Conservation (phyloP, 2,797 vertebrate genomes). For the Lutjanus campechanus region DNA sequence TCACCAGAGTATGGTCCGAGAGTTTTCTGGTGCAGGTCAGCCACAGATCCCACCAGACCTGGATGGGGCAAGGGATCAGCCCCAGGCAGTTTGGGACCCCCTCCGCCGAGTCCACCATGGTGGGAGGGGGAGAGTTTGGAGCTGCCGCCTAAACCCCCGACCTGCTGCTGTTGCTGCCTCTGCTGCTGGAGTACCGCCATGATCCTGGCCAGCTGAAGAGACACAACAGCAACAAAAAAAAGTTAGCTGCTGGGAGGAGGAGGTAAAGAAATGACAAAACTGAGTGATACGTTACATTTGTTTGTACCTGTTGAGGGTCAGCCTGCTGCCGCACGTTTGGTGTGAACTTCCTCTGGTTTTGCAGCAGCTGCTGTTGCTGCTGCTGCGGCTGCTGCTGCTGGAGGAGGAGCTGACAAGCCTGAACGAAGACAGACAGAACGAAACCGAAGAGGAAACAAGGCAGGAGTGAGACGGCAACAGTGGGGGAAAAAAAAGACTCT, state of each 20-base stretch:
- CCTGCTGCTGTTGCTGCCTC: conserved; percentile 86
- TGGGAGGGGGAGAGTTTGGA: conserved; percentile 98
- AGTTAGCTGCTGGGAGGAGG: background rate
- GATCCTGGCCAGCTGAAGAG: conserved; percentile 91
- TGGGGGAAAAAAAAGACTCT: background rate
- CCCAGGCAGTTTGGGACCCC: conserved; percentile 91
- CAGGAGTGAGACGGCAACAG: background rate
- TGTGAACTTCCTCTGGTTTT: conserved; percentile 98
- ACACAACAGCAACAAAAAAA: background rate
- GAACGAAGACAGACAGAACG: conserved; percentile 29
- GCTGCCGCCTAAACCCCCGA: conserved; percentile 82
- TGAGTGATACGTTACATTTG: background rate
- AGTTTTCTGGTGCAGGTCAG: conserved; percentile 95
- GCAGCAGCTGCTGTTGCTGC: conserved; percentile 91
- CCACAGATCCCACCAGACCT: conserved; percentile 90
- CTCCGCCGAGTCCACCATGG: conserved; percentile 84
- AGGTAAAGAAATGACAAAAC: background rate
- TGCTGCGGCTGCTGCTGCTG: conserved; percentile 88
- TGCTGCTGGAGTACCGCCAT: conserved; percentile 94
- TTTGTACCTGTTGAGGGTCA: conserved; percentile 93
- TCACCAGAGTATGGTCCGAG: conserved; percentile 93
- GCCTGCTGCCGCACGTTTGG: conserved; percentile 95
- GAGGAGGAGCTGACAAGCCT: conserved; percentile 98
- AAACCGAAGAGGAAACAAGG: conserved; percentile 20
- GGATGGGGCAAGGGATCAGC: conserved; percentile 89